phyloP scores from a whole-genome alignment of 2,888 invertebrate species.

The Carabus problematicus region DNA sequence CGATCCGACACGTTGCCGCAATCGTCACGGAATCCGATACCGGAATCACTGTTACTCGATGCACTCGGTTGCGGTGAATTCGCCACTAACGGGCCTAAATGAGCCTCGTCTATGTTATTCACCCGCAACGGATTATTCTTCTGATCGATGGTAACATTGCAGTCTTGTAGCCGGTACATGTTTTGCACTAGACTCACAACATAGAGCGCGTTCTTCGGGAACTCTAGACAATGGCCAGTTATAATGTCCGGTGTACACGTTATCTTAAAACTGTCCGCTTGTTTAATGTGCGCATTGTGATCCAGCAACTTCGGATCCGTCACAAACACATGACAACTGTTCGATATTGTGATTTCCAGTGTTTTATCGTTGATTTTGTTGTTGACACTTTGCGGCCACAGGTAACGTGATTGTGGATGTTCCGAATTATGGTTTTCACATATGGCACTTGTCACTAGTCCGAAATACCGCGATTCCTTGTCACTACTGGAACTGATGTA shows the following conservation, averaged over 20 bases:
- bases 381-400: conserved; percentile 43
- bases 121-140: conserved; percentile 43
- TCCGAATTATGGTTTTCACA: conserved; percentile 54
- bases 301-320: conserved; percentile 86
- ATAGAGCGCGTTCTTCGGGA: conserved; percentile 84
- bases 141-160: conserved; percentile 43
- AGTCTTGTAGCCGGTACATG: conserved; percentile 71
- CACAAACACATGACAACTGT: conserved; percentile 95
- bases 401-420: conserved; percentile 47
- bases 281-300: conserved; percentile 80
- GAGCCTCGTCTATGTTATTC: conserved; percentile 48
- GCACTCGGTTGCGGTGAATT: conserved; percentile 88
- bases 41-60: conserved; percentile 94
- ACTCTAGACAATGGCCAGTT: conserved; percentile 83
- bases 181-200: conserved; percentile 75
- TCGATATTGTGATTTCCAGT: conserved; percentile 70
- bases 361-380: conserved; percentile 43
- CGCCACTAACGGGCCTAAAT: conserved; percentile 66
- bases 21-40: conserved; percentile 92
- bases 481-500: conserved; percentile 91
- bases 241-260: conserved; percentile 82
- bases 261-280: conserved; percentile 84
- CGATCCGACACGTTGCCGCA: conserved; percentile 83
- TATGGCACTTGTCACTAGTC: conserved; percentile 86
- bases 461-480: conserved; percentile 91